Conservation (phyloP, 2,797 vertebrate species). For the Pangasius mekongensis region DNA sequence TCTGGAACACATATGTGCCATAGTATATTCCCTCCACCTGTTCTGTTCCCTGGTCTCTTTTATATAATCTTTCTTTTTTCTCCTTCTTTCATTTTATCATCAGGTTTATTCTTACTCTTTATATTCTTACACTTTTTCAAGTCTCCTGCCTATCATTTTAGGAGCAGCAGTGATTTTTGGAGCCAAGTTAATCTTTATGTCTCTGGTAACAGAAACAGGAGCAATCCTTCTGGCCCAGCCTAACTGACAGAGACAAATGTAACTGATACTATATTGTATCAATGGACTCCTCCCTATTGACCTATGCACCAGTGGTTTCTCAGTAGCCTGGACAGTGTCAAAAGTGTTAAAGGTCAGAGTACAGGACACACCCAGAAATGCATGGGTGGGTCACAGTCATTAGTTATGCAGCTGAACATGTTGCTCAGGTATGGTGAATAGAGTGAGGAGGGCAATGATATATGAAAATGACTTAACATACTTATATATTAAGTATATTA, state of each 20-base stretch:
- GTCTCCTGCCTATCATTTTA: not conserved
- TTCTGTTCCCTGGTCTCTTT: conserved; percentile 19
- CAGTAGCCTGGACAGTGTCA: conserved; percentile 38
- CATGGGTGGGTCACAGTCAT: conserved; percentile 44
- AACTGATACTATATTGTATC: conserved; percentile 42
- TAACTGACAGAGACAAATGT: conserved; percentile 56
- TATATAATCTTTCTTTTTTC: conserved; percentile 19
- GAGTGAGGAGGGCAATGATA: not conserved
- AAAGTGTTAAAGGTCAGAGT: conserved; percentile 54
- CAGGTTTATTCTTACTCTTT: not conserved
- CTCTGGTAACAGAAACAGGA: not conserved
- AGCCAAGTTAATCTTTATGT: not conserved
- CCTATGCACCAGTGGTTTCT: conserved; percentile 9
- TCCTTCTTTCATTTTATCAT: not conserved
- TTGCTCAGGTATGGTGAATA: conserved; percentile 39
- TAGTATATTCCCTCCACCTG: not conserved
- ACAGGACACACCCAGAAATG: conserved; percentile 55
- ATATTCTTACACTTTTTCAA: not conserved
- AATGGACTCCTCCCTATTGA: conserved; percentile 42
- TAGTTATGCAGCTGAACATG: conserved; percentile 54
- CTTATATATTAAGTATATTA: no score
- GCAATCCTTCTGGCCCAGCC: conserved; percentile 16
- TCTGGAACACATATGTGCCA: not conserved
- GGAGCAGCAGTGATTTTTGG: not conserved
- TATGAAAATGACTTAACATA: not conserved